Percentiles rank a stretch among this genome's conserved stretches.
These are phyloP conservation scores for Lampropteryx suffumata DNA, from an alignment of 2,888 invertebrate genomes.

Conservation along the genomic window DNA sequence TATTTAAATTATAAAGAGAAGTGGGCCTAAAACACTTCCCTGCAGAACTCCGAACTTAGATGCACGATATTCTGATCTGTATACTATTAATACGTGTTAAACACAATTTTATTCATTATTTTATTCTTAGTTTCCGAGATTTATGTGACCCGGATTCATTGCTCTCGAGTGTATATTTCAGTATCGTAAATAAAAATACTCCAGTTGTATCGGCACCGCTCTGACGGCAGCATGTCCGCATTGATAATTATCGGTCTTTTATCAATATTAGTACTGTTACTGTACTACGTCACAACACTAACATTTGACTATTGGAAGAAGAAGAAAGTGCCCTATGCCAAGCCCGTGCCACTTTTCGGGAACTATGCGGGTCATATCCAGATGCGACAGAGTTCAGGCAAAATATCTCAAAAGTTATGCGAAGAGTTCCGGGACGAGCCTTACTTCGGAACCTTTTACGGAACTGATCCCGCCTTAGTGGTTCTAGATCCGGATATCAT, in stretches of 20 bases:
- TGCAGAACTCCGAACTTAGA: no score
- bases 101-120: no score
- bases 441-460: conserved; percentile 32
- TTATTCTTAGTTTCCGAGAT: no score
- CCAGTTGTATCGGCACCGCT: background rate
- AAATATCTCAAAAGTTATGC: conserved; percentile 25
- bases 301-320: conserved; percentile 33
- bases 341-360: conserved; percentile 37
- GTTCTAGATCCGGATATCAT: conserved; percentile 41
- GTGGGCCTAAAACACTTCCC: no score
- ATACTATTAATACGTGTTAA: no score
- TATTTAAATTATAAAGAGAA: no score
- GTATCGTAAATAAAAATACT: no score
- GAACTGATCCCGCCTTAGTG: conserved; percentile 37
- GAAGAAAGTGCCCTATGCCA: conserved; percentile 30
- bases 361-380: conserved; percentile 33
- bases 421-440: conserved; percentile 27
- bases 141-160: no score
- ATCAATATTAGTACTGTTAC: conserved; percentile 1
- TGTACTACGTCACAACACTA: conserved; percentile 25
- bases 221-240: background rate
- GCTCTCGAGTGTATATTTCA: no score
- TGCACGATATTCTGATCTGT: no score
- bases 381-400: conserved; percentile 16
- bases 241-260: background rate